Conservation (phyloP, 2,797 vertebrate genomes). For the Ptychadena robeensis region DNA sequence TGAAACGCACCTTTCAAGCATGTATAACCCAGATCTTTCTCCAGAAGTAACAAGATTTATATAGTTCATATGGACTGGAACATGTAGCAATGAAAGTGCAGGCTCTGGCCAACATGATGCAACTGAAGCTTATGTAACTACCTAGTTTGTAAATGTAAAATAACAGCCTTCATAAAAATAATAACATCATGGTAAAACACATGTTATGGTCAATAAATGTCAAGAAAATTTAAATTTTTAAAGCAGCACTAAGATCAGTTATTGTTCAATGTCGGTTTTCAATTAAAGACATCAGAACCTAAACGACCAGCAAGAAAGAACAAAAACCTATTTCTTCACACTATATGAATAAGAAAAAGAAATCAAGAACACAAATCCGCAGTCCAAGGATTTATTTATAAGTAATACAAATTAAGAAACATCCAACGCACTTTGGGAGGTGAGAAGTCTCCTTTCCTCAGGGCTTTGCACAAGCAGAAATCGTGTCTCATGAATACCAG, state of each 20-base stretch:
- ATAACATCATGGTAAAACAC: neutral
- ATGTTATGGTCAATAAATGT: neutral
- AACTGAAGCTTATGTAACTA: neutral
- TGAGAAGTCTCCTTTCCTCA: too few relatives aligned
- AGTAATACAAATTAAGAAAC: too few relatives aligned
- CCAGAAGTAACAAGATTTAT: conserved; percentile 12
- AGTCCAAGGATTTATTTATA: too few relatives aligned
- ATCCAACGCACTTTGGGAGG: too few relatives aligned
- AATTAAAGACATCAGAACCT: too few relatives aligned
- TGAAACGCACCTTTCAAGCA: neutral
- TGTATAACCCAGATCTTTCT: neutral
- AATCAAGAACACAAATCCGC: too few relatives aligned
- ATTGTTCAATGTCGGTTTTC: neutral
- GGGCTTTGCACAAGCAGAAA: too few relatives aligned
- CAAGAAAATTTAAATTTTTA: neutral
- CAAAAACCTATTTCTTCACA: too few relatives aligned
- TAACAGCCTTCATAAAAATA: neutral
- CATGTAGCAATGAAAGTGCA: neutral
- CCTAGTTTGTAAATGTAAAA: neutral
- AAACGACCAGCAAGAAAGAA: neutral
- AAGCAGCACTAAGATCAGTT: neutral
- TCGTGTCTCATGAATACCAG: too few relatives aligned
- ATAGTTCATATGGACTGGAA: neutral
- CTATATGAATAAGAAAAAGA: too few relatives aligned
- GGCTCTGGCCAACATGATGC: neutral